Base-by-base conservation (phyloP, 2,888 invertebrate species). In the Trimorus sp. region DNA sequence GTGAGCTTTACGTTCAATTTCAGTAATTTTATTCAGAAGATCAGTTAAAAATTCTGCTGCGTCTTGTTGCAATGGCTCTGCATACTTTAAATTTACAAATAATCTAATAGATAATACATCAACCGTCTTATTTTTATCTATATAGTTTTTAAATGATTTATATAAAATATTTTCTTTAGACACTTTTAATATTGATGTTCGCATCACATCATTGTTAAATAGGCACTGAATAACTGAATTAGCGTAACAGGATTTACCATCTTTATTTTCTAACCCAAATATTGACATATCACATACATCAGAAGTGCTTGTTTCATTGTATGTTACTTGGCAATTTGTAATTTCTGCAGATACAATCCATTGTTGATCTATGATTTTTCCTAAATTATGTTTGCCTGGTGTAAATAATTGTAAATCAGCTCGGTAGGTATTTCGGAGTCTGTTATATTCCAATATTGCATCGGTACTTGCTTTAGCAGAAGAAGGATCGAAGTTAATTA, bases 371-470 rank as follows among this genome's bases (percentile, higher is more conserved):
- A 26, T 2, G 7, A 54, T 36, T 54, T 54, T 54, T 6, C n/a
- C 11, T 45, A 45, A 45, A 45, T 45, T 12, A 45, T 45, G 9
- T 45, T 45, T 9, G 9, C n/a, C 45, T 45, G n/a, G 9, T 45
- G 45, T 12, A 40, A 59, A 14, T 2, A 59, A 14, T 40, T 38
- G 59, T 15, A 40, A 59, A 40, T 59, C 40, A 14, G 40, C 78
- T 45, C 78, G 49, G 71, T 58, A 84, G 37, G 51, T 82, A 48
- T 69, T 59, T 42, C 79, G 69, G 14, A 85, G 59, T 53, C 85
- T 65, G 62, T 86, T 85, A 45, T 84, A 85, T 69, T 85, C 60
- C 15, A 36, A 11, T n/a, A 85, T 81, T 8, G 85, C 86, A 42
- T n/a, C 14, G 9, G 16, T 16, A 48, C 68, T 63, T 9, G 86